A percentile compares a stretch with the other conserved stretches of the same genome.
phyloP scores from a whole-genome alignment of 2,888 invertebrate species.

The Agapostemon virescens region DNA sequence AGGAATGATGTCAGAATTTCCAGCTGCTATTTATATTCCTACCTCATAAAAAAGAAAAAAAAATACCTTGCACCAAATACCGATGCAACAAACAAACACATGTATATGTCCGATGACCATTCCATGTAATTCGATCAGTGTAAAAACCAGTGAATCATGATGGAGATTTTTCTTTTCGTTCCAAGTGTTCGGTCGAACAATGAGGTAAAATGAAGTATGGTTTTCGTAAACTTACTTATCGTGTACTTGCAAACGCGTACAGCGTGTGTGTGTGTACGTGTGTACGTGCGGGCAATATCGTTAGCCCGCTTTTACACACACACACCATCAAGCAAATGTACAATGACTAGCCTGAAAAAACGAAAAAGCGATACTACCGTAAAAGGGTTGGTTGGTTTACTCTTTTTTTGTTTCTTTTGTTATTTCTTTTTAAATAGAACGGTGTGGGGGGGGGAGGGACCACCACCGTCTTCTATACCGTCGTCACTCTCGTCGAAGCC shows the following conservation, averaged over 20 bases:
- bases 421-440: constrained; percentile 13
- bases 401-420: no score
- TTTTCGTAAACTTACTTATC: constrained; percentile 46
- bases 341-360: constrained; percentile 72
- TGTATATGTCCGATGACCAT: constrained; percentile 1
- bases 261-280: no score
- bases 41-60: constrained; percentile 35
- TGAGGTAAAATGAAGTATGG: constrained; percentile 35
- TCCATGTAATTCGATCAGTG: constrained; percentile 17
- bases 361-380: constrained; percentile 59
- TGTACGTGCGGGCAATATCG: constrained; percentile 6
- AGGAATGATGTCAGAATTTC: constrained; percentile 62
- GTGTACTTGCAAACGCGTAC: constrained; percentile 25
- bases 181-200: constrained; percentile 23
- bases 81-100: constrained; percentile 38
- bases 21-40: constrained; percentile 46
- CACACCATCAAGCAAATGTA: constrained; percentile 54
- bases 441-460: no score
- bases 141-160: constrained; percentile 33
- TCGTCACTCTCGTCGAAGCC: constrained; percentile 75
- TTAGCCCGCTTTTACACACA: no score
- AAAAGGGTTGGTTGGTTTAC: constrained; percentile 25
- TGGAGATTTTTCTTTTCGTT: constrained; percentile 24
- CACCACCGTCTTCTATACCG: constrained; percentile 71
- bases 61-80: constrained; percentile 39